phyloP scores from a whole-genome alignment of 2,888 invertebrate genomes.

The Hoplodrina ambigua region DNA sequence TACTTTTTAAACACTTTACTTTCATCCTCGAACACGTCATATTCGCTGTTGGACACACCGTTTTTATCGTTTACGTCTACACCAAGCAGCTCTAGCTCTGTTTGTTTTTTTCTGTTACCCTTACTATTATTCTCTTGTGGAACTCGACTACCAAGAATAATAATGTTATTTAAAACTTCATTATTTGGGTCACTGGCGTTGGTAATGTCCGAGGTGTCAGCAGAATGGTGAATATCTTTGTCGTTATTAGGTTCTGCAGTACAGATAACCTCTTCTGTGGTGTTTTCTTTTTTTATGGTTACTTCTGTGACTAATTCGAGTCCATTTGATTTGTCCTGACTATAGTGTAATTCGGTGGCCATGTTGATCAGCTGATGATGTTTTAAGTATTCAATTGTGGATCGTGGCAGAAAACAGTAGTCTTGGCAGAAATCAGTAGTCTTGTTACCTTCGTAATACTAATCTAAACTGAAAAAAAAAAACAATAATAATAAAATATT shows the following conservation, averaged over 20 bases:
- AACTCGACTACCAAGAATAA: not conserved
- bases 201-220: not conserved
- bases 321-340: not conserved
- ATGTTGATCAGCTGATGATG: too few species aligned
- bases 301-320: not conserved
- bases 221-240: not conserved
- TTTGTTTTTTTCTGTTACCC: conserved; percentile 24
- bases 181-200: too few species aligned
- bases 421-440: too few species aligned
- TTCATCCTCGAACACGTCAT: conserved; percentile 29
- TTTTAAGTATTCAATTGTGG: too few species aligned
- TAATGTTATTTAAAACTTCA: not conserved
- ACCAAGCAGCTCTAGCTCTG: conserved; percentile 18
- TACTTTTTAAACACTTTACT: conserved; percentile 33
- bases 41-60: not conserved
- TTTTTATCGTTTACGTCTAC: conserved; percentile 7
- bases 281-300: not conserved
- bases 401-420: too few species aligned
- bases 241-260: not conserved
- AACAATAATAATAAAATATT: too few species aligned
- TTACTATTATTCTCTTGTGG: not conserved
- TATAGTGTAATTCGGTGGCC: too few species aligned
- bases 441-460: too few species aligned
- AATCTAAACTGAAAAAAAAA: too few species aligned
- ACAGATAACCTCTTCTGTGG: too few species aligned